These are phyloP conservation scores for Protobothrops mucrosquamatus DNA, from an alignment of 2,113 vertebrate species.

Conservation along the genomic window DNA sequence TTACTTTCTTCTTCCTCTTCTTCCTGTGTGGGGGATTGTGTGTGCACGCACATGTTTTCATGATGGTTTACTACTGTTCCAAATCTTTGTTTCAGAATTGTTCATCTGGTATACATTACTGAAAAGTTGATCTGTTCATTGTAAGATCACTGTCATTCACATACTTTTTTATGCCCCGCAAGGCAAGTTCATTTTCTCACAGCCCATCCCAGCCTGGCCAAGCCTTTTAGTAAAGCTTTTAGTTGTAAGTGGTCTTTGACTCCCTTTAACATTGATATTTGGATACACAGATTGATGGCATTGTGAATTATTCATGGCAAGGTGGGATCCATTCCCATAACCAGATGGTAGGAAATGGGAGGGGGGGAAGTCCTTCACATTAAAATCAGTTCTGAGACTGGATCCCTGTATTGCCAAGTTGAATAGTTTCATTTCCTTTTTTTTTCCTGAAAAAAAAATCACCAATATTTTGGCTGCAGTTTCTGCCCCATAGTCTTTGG, in stretches of 20 bases:
- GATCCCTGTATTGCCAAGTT: not conserved
- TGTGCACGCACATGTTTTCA: not conserved
- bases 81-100: not conserved
- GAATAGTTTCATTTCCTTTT: not conserved
- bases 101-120: not conserved
- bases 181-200: not conserved
- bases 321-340: slow-evolving; percentile 60
- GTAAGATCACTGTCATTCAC: not conserved
- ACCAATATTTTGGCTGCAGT: not conserved
- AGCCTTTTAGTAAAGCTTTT: slow-evolving; percentile 63
- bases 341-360: slow-evolving; percentile 35
- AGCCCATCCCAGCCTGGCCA: not conserved
- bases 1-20: too few relatives aligned
- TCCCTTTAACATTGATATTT: slow-evolving; percentile 67
- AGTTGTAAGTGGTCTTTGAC: slow-evolving; percentile 67
- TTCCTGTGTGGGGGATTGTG: not conserved
- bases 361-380: slow-evolving; percentile 20
- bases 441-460: not conserved
- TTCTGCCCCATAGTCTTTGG: not conserved
- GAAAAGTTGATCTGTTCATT: not conserved
- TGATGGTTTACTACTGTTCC: not conserved
- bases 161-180: not conserved
- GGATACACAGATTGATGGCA: slow-evolving; percentile 55
- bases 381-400: slow-evolving; percentile 44
- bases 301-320: slow-evolving; percentile 62